Evolutionary conservation across 2,888 invertebrate species (phyloP), one percentile per base, ranked within the genome.

Genomic region (Apotomis capreana): DNA sequence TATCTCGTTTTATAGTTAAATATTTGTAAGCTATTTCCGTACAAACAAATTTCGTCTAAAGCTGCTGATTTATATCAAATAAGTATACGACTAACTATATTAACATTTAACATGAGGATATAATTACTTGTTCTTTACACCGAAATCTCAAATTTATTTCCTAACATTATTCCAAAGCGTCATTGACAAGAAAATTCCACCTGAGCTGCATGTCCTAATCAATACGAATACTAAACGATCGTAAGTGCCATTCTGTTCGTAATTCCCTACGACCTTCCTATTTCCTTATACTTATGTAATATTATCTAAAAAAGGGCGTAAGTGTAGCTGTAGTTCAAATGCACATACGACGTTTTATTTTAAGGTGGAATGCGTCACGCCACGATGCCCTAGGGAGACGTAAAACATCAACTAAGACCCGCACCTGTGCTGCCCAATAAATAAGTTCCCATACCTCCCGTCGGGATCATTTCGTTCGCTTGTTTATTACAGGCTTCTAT

Each of bases 401-500:
- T 88, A 86, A 89, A 89, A 84, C 83, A 87, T 82, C 80, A 77
- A 44, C 86, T 83, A 85, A 86, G 81, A 70, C 82, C 83, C 79
- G 76, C 84, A 90, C 89, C 89, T 89, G 89, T 78, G 80, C 79
- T 79, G 79, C 79, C 80, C 82, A 80, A 87, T 90, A 89, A 88
- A 89, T 89, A 88, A 87, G 81, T 83, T 81, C 81, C 77, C 79
- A 78, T 79, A 79, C 81, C 79, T 78, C 80, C 84, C 87, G 78
- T 78, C 77, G 86, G 85, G 84, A 82, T 85, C 82, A 87, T 89
- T 86, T 84, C 86, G 89, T 81, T 81, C 81, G 81, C 83, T 86
- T 85, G 86, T 86, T 87, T 88, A 89, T 88, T 69, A 74, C 57
- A 69, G 54, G 58, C 55, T 76, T 69, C 68, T 63, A 59, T 52